Evolutionary conservation across 2,113 vertebrate species (phyloP), one percentile per base, ranked within the genome.

Genomic region (Sturnus vulgaris): DNA sequence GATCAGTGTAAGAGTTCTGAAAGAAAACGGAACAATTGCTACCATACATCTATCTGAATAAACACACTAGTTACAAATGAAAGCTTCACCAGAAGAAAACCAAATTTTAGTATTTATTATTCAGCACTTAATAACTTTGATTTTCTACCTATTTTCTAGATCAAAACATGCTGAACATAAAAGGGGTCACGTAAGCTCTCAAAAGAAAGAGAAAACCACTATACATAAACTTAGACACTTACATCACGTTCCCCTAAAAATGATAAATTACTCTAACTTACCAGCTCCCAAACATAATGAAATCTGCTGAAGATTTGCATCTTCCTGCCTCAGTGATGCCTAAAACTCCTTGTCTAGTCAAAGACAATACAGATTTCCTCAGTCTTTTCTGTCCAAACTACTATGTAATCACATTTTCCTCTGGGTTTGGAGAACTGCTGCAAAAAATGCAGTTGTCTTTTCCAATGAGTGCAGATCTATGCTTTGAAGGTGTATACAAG

Each of bases 231-330:
- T 80, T 37, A 22, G 31, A 59, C 55, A 2, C 31, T 63, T 35
- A 81, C 39, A 23, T 42, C 50, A 84, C 22, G 15, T 44, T 39
- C 35, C 53, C 13, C 8, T 18, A 83, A 70, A 4, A 4, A 7
- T 39, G 33, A 37, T 65, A 37, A 77, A 72, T 92, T 40, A 35
- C 44, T 88, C 65, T 70, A 93, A 98, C 98, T 98, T 97, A 99
- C 98, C 98, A 98, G 97, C 95, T 98, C 98, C 98, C 98, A 99
- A 56, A 99, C 98, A 86, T 98, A 98, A 97, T 98, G 98, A 95
- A 99, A 99, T 75, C 98, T 98, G 94, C 98, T 98, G 97, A 99
- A 98, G 96, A 98, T 98, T 94, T 97, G 98, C 98, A 99, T 99
- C 92, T 92, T 93, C 21, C 49, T 81, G 73, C 40, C 61, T 71